Conservation (phyloP, 2,797 vertebrate species). For the Eptatretus atami region DNA sequence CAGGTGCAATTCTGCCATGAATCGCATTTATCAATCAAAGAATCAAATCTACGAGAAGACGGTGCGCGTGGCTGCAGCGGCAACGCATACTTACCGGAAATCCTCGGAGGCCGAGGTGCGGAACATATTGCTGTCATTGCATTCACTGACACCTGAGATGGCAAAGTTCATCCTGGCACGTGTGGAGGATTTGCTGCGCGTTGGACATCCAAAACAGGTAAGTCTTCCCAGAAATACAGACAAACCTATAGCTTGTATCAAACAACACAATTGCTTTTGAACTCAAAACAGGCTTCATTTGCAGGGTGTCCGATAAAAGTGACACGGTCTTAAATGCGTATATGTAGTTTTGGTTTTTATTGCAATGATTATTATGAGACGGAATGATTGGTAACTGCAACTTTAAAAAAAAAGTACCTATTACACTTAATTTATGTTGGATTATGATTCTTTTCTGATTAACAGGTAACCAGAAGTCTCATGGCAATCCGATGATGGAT, state of each 20-base stretch:
- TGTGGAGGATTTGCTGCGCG: slow-evolving; percentile 50
- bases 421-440: too few relatives aligned
- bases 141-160: slow-evolving; percentile 63
- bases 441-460: too few relatives aligned
- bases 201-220: slow-evolving; percentile 57
- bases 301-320: neutral
- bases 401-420: too few relatives aligned
- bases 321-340: neutral
- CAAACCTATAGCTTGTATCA: too few relatives aligned
- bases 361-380: neutral
- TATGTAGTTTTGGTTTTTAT: neutral
- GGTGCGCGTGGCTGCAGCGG: slow-evolving; percentile 40
- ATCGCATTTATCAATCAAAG: slow-evolving; percentile 89
- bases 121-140: slow-evolving; percentile 73
- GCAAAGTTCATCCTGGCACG: slow-evolving; percentile 87
- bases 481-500: too few relatives aligned
- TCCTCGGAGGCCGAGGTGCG: slow-evolving; percentile 54
- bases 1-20: slow-evolving; percentile 57
- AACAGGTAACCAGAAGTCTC: too few relatives aligned
- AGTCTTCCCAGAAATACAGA: neutral
- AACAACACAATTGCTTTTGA: too few relatives aligned
- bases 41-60: slow-evolving; percentile 51
- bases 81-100: slow-evolving; percentile 43
- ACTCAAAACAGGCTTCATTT: too few relatives aligned
- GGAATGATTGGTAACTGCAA: too few relatives aligned